Evolutionary conservation across 2,888 invertebrate species (phyloP), one percentile per base, ranked within the genome.

Genomic region (Napeogenes sylphis): DNA sequence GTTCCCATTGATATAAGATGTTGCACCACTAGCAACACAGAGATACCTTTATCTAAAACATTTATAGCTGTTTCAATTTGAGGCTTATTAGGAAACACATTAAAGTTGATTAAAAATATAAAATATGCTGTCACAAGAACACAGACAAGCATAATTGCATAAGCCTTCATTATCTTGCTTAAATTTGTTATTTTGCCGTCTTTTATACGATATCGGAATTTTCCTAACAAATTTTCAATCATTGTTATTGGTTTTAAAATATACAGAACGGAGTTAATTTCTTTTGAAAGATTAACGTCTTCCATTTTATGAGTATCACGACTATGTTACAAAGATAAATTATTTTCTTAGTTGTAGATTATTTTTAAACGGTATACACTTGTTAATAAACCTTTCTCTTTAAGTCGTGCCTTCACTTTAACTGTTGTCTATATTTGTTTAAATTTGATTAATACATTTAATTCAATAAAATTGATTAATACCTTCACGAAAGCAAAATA

Each of bases 151-250:
- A 75, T 4, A 6, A 76, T 57, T 4, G 74, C 71, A 6, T 75
- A 68, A 0, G 69, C 10, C 68, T 81, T 84, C 73, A 78, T 75
- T 55, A 54, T 67, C 62, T 64, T 71, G 38, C 62, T 75, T 30
- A 78, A 70, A 3, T 71, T 65, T 4, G 68, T 45, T 13, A 81
- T 38, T 30, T 71, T 64, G 42, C 73, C 74, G n/a, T 76, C 68
- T 2, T 63, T 67, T 10, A 71, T 55, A 38, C 72, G 70, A 59
- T 79, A 80, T 69, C 84, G 68, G 51, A 77, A 79, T 68, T 84
- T 79, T 42, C 84, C 85, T 58, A 73, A 81, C n/a, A 68, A 45
- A 59, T 75, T 70, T 68, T 83, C 83, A 33, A 76, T 46, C 32
- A 71, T 35, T 2, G 78, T 32, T 6, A 75, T 62, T 2, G 81